Evolutionary conservation across 2,797 vertebrate genomes (phyloP), one percentile per base, ranked within the genome.

Genomic region (Sebastolobus alascanus): DNA sequence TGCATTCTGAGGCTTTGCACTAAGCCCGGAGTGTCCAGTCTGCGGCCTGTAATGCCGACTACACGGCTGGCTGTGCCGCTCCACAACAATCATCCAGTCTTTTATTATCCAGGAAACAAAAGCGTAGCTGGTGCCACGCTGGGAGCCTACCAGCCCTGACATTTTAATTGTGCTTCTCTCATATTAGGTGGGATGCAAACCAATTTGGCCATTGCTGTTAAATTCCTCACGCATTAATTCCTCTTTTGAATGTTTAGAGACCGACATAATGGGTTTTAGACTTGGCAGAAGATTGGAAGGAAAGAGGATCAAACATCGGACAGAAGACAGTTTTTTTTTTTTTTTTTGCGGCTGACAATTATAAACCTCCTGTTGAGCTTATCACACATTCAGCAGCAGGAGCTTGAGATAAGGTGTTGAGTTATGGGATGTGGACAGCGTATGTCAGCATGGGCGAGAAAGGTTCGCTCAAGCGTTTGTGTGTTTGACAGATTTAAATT

Each of bases 191-290:
- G 87, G 80, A 85, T 66, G 77, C 66, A 25, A 86, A 92, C 90
- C 90, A 86, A 87, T 90, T 84, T 91, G 84, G 74, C 84, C 77
- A 18, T 52, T 69, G 69, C 77, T 76, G 73, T 95, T 94, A 82
- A 83, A 89, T 87, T 92, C 85, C 74, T 83, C 46, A 6, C 33
- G 5, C 80, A 73, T 91, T 91, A 90, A 90, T 89, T 87, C 89
- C 75, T 75, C 79, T 84, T 91, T 89, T 90, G 83, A 87, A 79
- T 79, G 82, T 89, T 89, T 84, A 82, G 88, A 90, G 84, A 80
- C 87, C 79, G 89, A 71, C 96, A 96, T 93, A 93, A 96, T 96
- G 96, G 93, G 94, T 94, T 95, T 94, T 74, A 88, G 59, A 84
- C 78, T 89, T 95, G 83, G 84, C 80, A 82, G 79, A 78, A 78